phyloP scores from a whole-genome alignment of 2,113 vertebrate genomes.

The Centrocercus urophasianus region DNA sequence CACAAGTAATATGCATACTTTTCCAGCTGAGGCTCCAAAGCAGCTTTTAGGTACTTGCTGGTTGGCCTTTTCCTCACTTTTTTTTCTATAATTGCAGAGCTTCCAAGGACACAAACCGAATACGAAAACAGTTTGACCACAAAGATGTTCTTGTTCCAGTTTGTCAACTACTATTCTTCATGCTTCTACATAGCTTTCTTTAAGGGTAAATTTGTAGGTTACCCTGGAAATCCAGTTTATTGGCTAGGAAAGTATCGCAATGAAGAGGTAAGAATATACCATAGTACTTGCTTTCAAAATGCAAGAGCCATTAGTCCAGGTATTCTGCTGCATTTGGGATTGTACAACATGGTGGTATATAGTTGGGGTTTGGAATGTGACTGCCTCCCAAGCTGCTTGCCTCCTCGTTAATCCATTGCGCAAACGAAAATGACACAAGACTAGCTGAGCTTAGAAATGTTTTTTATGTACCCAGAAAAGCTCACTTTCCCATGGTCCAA shows the following conservation, averaged over 20 bases:
- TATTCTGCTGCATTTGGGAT: not conserved
- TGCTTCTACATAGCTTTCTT: slow-evolving; percentile 97
- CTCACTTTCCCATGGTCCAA: not conserved
- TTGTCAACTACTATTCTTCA: slow-evolving; percentile 96
- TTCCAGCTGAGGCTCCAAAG: slow-evolving; percentile 13
- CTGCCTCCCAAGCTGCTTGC: not conserved
- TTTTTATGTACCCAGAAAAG: not conserved
- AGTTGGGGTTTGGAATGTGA: not conserved
- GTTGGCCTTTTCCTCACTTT: not conserved
- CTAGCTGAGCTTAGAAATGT: not conserved
- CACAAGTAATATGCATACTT: not conserved
- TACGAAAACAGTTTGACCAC: slow-evolving; percentile 95
- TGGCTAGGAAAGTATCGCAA: slow-evolving; percentile 90
- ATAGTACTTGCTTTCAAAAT: not conserved
- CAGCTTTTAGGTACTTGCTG: not conserved
- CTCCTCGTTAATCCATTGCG: not conserved
- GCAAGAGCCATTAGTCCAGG: not conserved
- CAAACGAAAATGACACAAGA: not conserved
- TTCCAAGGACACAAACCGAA: slow-evolving; percentile 91
- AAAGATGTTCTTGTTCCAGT: slow-evolving; percentile 98
- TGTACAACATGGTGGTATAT: not conserved
- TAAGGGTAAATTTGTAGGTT: slow-evolving; percentile 92
- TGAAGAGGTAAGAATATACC: slow-evolving; percentile 85
- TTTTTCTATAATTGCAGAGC: slow-evolving; percentile 78
- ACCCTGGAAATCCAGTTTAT: slow-evolving; percentile 89